Evolutionary conservation across 2,797 vertebrate species (phyloP), one percentile per base, ranked within the genome.

Genomic region (Rhinichthys osculus): DNA sequence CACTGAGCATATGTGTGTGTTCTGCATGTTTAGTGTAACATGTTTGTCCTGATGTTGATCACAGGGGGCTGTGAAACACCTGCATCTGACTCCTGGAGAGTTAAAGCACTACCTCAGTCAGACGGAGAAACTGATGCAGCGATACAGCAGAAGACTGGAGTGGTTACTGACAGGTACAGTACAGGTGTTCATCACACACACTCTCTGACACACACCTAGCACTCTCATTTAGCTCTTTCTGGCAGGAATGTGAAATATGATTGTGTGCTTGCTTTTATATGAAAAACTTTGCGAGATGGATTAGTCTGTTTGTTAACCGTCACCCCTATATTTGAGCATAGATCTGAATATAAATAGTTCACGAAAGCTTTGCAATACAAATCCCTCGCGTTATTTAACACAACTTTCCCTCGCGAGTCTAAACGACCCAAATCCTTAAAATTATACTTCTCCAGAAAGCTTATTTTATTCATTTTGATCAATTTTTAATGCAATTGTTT

Each of bases 91-190:
- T 0, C 86, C 92, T 11, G 91, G 90, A 33, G 96, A 97, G n/a
- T 82, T 96, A 14, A 94, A 95, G 1, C 57, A 21, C 0, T 96
- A 95, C 87, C 92, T 91, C 47, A 72, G 74, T 0, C 88, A 92
- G 27, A 70, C 95, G 40, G 89, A 95, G 89, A 92, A 88, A 67
- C 87, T 94, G 35, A 42, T 93, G 30, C 89, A 42, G 30, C 57
- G 95, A 16, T 96, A 96, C 0, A 0, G 91, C 14, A 90, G 85
- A 30, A 94, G 96, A 69, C 82, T 96, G 82, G 94, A 94, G 80
- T 97, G 96, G 96, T 93, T 97, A 67, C 90, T 97, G 23, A 95
- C 96, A 38, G 96, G 96, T 97, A 74, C 64, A 50, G 14, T 17
- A 50, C 14, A 50, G 16, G 3, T 17, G 9, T 30, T 30, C n/a